Conservation (phyloP, 1,140 invertebrate species). For the Chironomus tepperi region DNA sequence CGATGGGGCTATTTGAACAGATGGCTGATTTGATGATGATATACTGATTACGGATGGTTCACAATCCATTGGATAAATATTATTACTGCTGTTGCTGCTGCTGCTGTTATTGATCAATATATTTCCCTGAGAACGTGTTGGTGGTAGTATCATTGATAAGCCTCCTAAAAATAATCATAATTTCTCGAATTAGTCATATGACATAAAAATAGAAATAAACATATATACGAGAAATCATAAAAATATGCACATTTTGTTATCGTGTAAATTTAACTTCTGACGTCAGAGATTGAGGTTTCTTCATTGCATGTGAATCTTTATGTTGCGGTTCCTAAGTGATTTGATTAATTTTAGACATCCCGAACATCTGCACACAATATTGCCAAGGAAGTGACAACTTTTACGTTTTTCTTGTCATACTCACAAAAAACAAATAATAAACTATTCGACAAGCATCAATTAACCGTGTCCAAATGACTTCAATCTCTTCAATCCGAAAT, state of each 20-base stretch:
- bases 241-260: neutral
- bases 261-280: neutral
- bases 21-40: conserved; percentile 21
- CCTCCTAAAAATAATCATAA: neutral
- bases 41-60: conserved; percentile 31
- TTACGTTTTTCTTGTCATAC: neutral
- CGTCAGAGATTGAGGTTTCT: neutral
- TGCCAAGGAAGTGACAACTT: neutral
- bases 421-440: too few species aligned
- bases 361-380: too few species aligned
- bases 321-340: too few species aligned
- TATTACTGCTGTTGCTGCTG: conserved; percentile 26
- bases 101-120: conserved; percentile 16
- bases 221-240: neutral
- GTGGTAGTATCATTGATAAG: neutral
- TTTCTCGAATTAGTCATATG: too few species aligned
- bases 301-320: too few species aligned
- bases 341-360: too few species aligned
- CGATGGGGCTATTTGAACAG: conserved; percentile 30
- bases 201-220: too few species aligned
- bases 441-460: neutral
- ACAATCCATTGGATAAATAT: conserved; percentile 40
- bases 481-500: too few species aligned
- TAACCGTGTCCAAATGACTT: neutral
- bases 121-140: conserved; percentile 22